Conservation (phyloP, 1,140 invertebrate genomes). For the Glossosoma conforme region DNA sequence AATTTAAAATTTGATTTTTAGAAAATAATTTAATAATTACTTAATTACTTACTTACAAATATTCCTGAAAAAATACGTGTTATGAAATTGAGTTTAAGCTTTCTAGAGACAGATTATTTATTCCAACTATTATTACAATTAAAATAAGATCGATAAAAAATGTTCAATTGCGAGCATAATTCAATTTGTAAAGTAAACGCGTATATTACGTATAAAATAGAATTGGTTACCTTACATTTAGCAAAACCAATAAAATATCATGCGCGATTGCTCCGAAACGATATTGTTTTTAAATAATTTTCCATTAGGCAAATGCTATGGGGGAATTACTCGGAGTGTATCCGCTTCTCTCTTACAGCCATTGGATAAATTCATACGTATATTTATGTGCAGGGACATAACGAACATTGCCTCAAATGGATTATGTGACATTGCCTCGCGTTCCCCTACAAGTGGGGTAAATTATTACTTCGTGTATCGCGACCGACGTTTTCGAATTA, state of each 20-base stretch:
- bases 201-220: background rate
- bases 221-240: background rate
- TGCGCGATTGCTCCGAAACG: background rate
- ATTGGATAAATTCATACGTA: background rate
- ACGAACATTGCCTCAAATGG: constrained; percentile 7
- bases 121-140: too few relatives aligned
- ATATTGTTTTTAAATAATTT: background rate
- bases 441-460: constrained; percentile 6
- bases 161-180: background rate
- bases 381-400: background rate
- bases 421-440: constrained; percentile 7
- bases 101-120: too few relatives aligned
- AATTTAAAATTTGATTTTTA: too few relatives aligned
- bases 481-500: constrained; percentile 25
- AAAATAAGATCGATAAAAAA: background rate
- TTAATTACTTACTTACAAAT: too few relatives aligned
- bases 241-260: background rate
- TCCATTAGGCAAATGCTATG: constrained; percentile 2
- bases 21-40: too few relatives aligned
- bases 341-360: background rate
- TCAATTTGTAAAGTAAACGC: background rate
- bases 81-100: too few relatives aligned
- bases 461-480: constrained; percentile 25
- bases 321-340: background rate
- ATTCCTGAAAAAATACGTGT: too few relatives aligned